These are phyloP conservation scores for Bolinopsis microptera DNA, from an alignment of 37 sponge, comb jelly and placozoan species.

Conservation along the genomic window DNA sequence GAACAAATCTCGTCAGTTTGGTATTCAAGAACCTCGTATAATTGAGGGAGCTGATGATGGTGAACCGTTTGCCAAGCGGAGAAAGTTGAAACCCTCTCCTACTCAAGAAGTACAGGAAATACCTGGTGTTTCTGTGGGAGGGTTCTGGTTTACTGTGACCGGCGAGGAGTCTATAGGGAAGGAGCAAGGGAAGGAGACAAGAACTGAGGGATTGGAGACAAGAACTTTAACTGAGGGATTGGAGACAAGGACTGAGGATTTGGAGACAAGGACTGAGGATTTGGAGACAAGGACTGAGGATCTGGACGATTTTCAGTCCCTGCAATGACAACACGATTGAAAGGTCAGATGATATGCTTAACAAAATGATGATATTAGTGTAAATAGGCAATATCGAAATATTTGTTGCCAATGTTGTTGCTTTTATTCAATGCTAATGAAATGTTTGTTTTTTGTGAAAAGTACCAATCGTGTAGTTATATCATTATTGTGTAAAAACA, in stretches of 20 bases:
- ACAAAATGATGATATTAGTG: too few species aligned
- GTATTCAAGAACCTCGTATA: background rate
- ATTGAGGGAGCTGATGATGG: background rate
- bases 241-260: too few species aligned
- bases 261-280: too few species aligned
- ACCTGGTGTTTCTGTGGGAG: constrained; percentile 4
- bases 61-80: background rate
- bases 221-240: too few species aligned
- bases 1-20: constrained; percentile 37
- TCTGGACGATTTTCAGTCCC: constrained; percentile 32
- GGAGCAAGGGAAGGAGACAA: background rate
- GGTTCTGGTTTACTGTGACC: background rate
- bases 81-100: background rate
- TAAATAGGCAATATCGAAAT: too few species aligned
- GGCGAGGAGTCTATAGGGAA: background rate
- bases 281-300: background rate
- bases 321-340: constrained; percentile 29
- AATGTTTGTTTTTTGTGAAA: too few species aligned
- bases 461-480: too few species aligned
- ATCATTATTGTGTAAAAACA: too few species aligned
- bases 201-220: background rate
- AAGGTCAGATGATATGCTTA: too few species aligned
- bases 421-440: too few species aligned
- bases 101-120: background rate
- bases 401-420: too few species aligned